Percentiles rank a stretch among this genome's conserved stretches.
Conservation (phyloP, 1,140 invertebrate species). For the Olivierus martensii region DNA sequence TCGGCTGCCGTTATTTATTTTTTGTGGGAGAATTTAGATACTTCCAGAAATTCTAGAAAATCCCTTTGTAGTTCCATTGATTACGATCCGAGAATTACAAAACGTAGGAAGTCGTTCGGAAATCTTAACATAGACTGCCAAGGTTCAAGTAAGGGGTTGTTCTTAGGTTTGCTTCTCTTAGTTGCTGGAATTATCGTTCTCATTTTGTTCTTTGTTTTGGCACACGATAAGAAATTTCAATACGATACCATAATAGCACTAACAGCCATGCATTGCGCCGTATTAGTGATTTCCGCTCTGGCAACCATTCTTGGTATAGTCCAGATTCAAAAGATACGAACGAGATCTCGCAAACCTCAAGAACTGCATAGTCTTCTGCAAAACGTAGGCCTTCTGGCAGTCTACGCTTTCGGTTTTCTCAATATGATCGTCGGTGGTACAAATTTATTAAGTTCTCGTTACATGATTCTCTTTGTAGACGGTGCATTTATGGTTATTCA, state of each 20-base stretch:
- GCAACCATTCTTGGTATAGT: slow-evolving; percentile 32
- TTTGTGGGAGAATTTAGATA: slow-evolving; percentile 39
- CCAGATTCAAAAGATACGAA: slow-evolving; percentile 27
- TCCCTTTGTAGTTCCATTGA: slow-evolving; percentile 6
- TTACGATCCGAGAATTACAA: not conserved
- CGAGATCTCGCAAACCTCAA: slow-evolving; percentile 4
- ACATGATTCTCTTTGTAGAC: slow-evolving; percentile 36
- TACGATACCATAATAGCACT: slow-evolving; percentile 29
- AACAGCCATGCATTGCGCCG: slow-evolving; percentile 20
- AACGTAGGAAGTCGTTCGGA: not conserved
- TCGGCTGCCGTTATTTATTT: slow-evolving; percentile 47
- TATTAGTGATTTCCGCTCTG: slow-evolving; percentile 34
- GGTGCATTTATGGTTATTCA: slow-evolving; percentile 40
- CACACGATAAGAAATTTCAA: slow-evolving; percentile 38
- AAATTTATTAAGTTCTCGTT: slow-evolving; percentile 23
- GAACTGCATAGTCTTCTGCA: slow-evolving; percentile 20
- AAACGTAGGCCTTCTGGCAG: slow-evolving; percentile 40
- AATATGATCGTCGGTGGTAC: slow-evolving; percentile 34
- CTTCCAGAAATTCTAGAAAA: not conserved
- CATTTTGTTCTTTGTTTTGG: slow-evolving; percentile 46
- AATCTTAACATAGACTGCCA: slow-evolving; percentile 35
- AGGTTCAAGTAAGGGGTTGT: slow-evolving; percentile 43
- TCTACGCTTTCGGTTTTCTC: slow-evolving; percentile 34
- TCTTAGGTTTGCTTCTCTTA: slow-evolving; percentile 44
- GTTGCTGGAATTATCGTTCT: slow-evolving; percentile 43